These are phyloP conservation scores for Microplitis demolitor DNA, from an alignment of 1,140 invertebrate genomes.

Conservation along the genomic window DNA sequence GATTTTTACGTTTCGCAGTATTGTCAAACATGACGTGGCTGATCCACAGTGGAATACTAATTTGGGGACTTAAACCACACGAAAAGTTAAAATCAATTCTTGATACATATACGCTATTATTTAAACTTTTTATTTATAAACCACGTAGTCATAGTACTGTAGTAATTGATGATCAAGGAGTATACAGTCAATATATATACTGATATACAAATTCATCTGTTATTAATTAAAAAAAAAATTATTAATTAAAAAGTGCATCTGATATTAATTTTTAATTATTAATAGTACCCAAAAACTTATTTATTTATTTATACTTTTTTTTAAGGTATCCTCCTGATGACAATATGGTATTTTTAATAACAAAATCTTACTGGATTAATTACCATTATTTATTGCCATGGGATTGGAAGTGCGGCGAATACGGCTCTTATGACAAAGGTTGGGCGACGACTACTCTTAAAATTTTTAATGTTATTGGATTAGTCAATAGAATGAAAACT, in stretches of 20 bases:
- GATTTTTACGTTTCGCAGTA: slow-evolving; percentile 70
- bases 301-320: slow-evolving; percentile 31
- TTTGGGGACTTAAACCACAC: slow-evolving; percentile 74
- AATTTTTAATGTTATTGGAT: slow-evolving; percentile 69
- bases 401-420: slow-evolving; percentile 80
- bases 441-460: slow-evolving; percentile 70
- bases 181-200: slow-evolving; percentile 29
- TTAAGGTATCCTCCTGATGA: slow-evolving; percentile 71
- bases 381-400: slow-evolving; percentile 79
- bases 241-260: background rate
- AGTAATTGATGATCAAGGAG: slow-evolving; percentile 41
- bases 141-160: slow-evolving; percentile 50
- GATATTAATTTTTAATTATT: background rate
- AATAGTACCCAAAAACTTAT: background rate
- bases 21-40: slow-evolving; percentile 69
- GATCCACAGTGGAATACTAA: slow-evolving; percentile 70
- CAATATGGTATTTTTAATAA: slow-evolving; percentile 74
- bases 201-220: background rate
- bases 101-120: slow-evolving; percentile 41
- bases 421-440: slow-evolving; percentile 72
- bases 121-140: slow-evolving; percentile 45
- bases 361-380: slow-evolving; percentile 75
- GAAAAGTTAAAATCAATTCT: slow-evolving; percentile 69
- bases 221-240: background rate
- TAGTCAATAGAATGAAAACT: slow-evolving; percentile 68